Percentiles rank a stretch among this genome's conserved stretches.
Evolutionary conservation across 2,113 vertebrate species (phyloP).

Genomic region (Macroglossus sobrinus): DNA sequence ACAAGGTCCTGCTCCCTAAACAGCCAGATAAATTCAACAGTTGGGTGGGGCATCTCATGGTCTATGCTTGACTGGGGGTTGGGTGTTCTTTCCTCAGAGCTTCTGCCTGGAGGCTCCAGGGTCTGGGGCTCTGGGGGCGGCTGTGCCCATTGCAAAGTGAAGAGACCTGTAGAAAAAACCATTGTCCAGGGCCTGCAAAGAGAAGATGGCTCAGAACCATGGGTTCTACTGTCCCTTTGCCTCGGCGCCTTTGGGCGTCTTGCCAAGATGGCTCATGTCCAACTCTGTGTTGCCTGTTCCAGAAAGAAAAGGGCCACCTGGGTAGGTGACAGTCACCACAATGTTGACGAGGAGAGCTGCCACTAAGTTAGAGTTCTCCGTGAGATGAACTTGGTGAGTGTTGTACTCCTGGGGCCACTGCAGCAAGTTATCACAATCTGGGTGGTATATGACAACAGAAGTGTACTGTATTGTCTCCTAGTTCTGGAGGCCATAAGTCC

Average conservation of each 20-base stretch:
- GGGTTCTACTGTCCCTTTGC: background rate
- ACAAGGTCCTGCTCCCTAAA: background rate
- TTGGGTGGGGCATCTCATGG: accelerated
- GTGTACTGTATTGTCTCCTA: background rate
- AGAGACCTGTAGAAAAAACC: accelerated
- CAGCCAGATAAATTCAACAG: accelerated
- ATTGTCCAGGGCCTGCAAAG: accelerated
- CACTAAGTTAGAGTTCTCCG: accelerated
- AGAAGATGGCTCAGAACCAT: accelerated
- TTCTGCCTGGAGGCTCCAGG: background rate
- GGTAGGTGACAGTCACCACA: accelerated
- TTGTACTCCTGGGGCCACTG: accelerated
- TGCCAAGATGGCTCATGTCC: accelerated
- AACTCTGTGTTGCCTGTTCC: background rate
- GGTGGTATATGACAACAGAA: too few relatives aligned
- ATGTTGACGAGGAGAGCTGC: accelerated
- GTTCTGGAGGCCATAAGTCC: background rate
- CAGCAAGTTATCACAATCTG: accelerated
- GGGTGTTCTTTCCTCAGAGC: too few relatives aligned
- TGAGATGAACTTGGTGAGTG: accelerated
- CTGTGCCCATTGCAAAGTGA: background rate
- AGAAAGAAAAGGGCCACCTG: background rate
- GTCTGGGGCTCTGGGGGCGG: background rate
- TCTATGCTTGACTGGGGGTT: background rate
- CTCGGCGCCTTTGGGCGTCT: accelerated